phyloP scores from a whole-genome alignment of 2,113 vertebrate genomes.

The Charadrius vociferus region DNA sequence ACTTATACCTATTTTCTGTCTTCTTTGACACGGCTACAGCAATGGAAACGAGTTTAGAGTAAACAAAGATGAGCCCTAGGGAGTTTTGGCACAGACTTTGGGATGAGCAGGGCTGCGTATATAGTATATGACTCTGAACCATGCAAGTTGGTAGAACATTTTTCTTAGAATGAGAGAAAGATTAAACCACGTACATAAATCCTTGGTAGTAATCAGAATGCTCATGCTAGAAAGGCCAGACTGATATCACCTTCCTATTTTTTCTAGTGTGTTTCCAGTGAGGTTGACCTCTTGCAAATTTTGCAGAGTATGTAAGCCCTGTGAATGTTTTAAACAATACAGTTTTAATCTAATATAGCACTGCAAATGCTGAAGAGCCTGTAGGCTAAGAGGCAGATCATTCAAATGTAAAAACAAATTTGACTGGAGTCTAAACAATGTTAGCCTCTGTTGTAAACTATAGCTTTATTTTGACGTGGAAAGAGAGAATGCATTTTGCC shows the following conservation, averaged over 20 bases:
- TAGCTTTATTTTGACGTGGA: slow-evolving; percentile 18
- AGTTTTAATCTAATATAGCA: slow-evolving; percentile 41
- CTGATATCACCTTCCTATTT: slow-evolving; percentile 75
- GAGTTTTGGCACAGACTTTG: background rate
- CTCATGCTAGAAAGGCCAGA: background rate
- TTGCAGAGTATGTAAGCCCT: slow-evolving; percentile 78
- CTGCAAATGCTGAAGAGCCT: slow-evolving; percentile 8
- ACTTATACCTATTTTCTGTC: background rate
- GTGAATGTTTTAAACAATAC: slow-evolving; percentile 43
- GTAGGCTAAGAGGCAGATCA: slow-evolving; percentile 43
- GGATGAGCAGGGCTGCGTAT: background rate
- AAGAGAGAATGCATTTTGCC: slow-evolving; percentile 24
- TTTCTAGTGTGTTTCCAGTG: slow-evolving; percentile 81
- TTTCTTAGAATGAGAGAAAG: background rate
- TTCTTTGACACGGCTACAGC: background rate
- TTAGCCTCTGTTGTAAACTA: slow-evolving; percentile 7
- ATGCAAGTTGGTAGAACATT: background rate
- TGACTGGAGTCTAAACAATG: slow-evolving; percentile 60
- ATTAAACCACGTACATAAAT: background rate
- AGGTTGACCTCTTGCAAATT: slow-evolving; percentile 87
- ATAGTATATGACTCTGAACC: background rate
- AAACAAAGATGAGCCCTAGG: background rate
- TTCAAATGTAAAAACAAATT: slow-evolving; percentile 56
- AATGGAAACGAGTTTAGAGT: background rate
- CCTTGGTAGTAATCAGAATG: background rate